These are phyloP conservation scores for Fopius arisanus DNA, from an alignment of 1,140 invertebrate species.

Conservation along the genomic window DNA sequence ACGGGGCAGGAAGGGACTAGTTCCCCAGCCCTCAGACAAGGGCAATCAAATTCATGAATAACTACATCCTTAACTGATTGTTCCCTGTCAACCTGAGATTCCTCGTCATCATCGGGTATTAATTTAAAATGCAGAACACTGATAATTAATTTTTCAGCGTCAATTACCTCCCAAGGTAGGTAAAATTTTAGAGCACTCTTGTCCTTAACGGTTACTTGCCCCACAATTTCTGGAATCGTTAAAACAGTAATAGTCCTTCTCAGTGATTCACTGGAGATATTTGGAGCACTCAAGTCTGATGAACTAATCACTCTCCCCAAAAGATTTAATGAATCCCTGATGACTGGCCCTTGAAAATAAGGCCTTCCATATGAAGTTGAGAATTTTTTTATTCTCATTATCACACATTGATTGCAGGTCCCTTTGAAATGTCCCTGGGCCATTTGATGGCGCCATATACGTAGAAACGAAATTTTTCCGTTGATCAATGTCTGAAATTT, in stretches of 20 bases:
- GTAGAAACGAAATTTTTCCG: conserved; percentile 47
- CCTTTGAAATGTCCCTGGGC: conserved; percentile 34
- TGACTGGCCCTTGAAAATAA: conserved; percentile 44
- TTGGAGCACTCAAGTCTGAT: not conserved
- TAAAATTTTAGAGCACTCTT: conserved; percentile 51
- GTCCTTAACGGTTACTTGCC: conserved; percentile 38
- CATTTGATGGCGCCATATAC: conserved; percentile 54
- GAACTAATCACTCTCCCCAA: conserved; percentile 26
- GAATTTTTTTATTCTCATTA: conserved; percentile 36
- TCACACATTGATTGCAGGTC: conserved; percentile 37
- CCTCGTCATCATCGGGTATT: not conserved
- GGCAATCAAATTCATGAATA: conserved; percentile 48
- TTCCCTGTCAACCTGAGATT: not conserved
- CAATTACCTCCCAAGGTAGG: conserved; percentile 52
- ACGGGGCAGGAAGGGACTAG: conserved; percentile 43
- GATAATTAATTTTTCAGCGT: conserved; percentile 39
- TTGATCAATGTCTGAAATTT: conserved; percentile 46
- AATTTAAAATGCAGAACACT: conserved; percentile 48
- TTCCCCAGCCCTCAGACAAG: conserved; percentile 43
- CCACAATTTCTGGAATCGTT: conserved; percentile 51
- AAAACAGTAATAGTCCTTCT: conserved; percentile 43
- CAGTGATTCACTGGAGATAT: not conserved
- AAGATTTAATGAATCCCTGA: conserved; percentile 47
- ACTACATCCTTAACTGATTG: not conserved
- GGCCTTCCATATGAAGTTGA: conserved; percentile 42